Base-by-base conservation (phyloP, 2,113 vertebrate species). In the Rhinogobius similis region DNA sequence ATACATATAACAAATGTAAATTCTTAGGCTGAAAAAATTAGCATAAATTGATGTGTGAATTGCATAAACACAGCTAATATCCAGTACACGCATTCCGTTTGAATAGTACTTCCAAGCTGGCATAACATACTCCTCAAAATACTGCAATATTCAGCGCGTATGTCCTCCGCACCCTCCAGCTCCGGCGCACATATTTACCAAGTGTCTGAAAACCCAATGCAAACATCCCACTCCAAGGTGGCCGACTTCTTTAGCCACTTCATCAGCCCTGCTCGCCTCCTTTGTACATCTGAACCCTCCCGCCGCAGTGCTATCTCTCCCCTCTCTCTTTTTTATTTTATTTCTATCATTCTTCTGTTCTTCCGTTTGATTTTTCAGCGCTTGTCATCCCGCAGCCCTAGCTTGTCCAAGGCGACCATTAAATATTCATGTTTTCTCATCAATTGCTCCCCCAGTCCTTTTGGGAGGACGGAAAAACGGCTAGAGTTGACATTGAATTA, bases 341-440 rank as follows among this genome's bases (percentile, higher is more conserved):
- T 29, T 58, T 29, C 55, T 62, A 79, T 73, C 70, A 56, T 73
- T 72, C 82, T 77, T 73, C 67, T 74, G 70, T 70, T 38, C 82
- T 36, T 62, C 72, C 29, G 79, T 88, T 86, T 87, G 84, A 87
- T 83, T 86, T 81, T 67, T 83, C 70, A 0, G 52, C 73, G 82
- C 85, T 89, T 80, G 83, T 88, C 86, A 83, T 86, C 79, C 77
- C 78, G 43, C 14, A 68, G 80, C 68, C 80, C 80, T 65, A 46
- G 86, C 85, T 82, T 85, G 87, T 91, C 90, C 84, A 78, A 88
- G 84, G 88, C 83, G 87, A 87, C 85, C 77, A 76, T 93, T 84
- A 92, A 93, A 88, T 90, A 92, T 93, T 92, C 82, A 92, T 91
- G 75, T 36, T 55, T 52, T 83, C 87, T 92, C 88, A 92, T 93